Percentiles rank a stretch among this genome's conserved stretches.
These are phyloP conservation scores for Sapayoa aenigma DNA, from an alignment of 2,113 vertebrate genomes.

Conservation along the genomic window DNA sequence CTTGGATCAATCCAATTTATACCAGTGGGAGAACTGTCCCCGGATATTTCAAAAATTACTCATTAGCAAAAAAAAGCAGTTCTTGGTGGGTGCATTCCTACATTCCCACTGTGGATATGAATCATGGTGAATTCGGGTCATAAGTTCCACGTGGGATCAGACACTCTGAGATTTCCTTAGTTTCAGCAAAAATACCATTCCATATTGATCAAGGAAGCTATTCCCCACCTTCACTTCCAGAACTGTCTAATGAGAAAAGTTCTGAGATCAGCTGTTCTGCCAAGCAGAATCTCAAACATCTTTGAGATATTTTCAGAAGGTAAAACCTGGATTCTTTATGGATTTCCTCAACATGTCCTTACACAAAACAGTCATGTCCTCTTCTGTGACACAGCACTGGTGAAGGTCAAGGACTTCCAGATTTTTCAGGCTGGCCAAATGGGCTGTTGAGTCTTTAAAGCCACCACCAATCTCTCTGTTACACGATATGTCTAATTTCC, in stretches of 20 bases:
- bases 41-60: background rate
- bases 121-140: background rate
- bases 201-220: background rate
- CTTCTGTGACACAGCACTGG: constrained; percentile 76
- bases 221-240: background rate
- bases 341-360: constrained; percentile 32
- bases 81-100: background rate
- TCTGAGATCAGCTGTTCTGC: background rate
- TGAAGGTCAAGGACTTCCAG: constrained; percentile 83
- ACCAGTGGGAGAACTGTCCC: background rate
- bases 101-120: background rate
- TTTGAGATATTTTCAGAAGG: background rate
- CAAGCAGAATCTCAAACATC: background rate
- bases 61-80: background rate
- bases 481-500: constrained; percentile 81
- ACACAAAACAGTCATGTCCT: constrained; percentile 78
- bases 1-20: background rate
- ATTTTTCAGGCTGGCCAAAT: constrained; percentile 72
- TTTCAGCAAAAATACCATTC: background rate
- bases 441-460: constrained; percentile 64
- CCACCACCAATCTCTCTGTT: constrained; percentile 81
- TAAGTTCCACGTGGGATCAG: background rate
- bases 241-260: background rate
- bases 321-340: background rate
- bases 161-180: background rate